Evolutionary conservation across 1,140 invertebrate genomes (phyloP).

Genomic region (Andricus grossulariae): DNA sequence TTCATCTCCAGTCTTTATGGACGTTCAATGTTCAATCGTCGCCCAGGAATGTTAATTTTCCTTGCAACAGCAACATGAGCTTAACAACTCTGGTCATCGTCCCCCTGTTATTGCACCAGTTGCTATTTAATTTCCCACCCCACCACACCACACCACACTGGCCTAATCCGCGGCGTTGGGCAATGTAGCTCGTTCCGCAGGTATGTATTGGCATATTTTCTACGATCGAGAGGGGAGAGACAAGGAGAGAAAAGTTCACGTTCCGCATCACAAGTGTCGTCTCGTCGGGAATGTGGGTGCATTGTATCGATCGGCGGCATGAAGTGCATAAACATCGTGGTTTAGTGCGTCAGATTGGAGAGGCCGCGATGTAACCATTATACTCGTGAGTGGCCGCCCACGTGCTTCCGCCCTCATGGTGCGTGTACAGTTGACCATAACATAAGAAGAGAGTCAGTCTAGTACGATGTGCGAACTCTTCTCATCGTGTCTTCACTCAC

Average conservation of each 20-base stretch:
- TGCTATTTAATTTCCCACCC: slow-evolving; percentile 26
- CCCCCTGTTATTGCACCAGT: slow-evolving; percentile 17
- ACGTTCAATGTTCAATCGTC: background rate
- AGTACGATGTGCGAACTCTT: slow-evolving; percentile 37
- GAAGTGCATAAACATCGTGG: slow-evolving; percentile 64
- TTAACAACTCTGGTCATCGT: slow-evolving; percentile 16
- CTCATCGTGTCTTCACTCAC: slow-evolving; percentile 22
- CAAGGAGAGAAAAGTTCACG: background rate
- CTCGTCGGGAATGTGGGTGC: slow-evolving; percentile 62
- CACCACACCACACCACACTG: background rate
- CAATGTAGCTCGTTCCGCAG: slow-evolving; percentile 13
- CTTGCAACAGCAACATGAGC: background rate
- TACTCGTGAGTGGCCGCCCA: slow-evolving; percentile 64
- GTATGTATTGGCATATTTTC: slow-evolving; percentile 19
- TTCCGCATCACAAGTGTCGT: slow-evolving; percentile 30
- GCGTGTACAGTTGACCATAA: slow-evolving; percentile 50
- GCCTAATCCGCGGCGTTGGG: slow-evolving; percentile 8
- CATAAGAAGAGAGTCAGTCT: slow-evolving; percentile 39
- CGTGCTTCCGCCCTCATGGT: slow-evolving; percentile 69
- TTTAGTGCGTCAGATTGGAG: slow-evolving; percentile 51
- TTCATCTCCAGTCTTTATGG: slow-evolving; percentile 12
- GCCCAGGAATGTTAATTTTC: slow-evolving; percentile 12
- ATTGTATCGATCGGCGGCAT: slow-evolving; percentile 63
- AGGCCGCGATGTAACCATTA: slow-evolving; percentile 64
- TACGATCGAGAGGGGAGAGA: background rate